Conservation (phyloP, 2,888 invertebrate species). For the Leucania comma region DNA sequence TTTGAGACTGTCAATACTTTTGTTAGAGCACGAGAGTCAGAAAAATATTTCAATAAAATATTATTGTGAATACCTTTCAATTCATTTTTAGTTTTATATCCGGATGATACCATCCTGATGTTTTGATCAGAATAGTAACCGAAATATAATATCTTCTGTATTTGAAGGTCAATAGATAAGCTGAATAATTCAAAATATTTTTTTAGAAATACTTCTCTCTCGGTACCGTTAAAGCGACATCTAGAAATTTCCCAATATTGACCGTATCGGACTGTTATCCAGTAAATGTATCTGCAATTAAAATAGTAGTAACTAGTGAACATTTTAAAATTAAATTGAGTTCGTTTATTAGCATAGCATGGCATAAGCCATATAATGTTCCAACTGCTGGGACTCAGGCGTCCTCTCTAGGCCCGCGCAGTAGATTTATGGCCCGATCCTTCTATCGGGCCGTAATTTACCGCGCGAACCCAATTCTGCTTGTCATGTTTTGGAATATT, state of each 20-base stretch:
- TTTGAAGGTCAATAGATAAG: constrained; percentile 93
- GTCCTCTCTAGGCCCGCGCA: too few relatives aligned
- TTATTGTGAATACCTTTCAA: neutral
- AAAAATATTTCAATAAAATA: neutral
- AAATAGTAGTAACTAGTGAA: constrained; percentile 19
- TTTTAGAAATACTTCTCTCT: constrained; percentile 92
- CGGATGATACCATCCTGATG: too few relatives aligned
- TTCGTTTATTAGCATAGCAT: neutral
- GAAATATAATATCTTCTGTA: constrained; percentile 94
- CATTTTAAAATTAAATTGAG: neutral
- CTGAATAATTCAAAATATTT: constrained; percentile 84
- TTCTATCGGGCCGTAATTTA: too few relatives aligned
- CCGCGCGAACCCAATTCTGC: too few relatives aligned
- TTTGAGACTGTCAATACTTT: constrained; percentile 93
- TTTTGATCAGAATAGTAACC: constrained; percentile 80
- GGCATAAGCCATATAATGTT: too few relatives aligned
- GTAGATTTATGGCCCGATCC: too few relatives aligned
- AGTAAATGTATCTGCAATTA: constrained; percentile 93
- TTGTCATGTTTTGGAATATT: neutral
- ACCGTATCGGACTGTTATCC: constrained; percentile 90
- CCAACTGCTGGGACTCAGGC: too few relatives aligned
- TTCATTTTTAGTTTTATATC: too few relatives aligned
- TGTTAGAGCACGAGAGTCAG: constrained; percentile 79
- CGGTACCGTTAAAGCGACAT: constrained; percentile 92
- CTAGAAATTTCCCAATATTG: constrained; percentile 92